Evolutionary conservation across 2,113 vertebrate genomes (phyloP), one percentile per base, ranked within the genome.

Genomic region (Neotragus moschatus): DNA sequence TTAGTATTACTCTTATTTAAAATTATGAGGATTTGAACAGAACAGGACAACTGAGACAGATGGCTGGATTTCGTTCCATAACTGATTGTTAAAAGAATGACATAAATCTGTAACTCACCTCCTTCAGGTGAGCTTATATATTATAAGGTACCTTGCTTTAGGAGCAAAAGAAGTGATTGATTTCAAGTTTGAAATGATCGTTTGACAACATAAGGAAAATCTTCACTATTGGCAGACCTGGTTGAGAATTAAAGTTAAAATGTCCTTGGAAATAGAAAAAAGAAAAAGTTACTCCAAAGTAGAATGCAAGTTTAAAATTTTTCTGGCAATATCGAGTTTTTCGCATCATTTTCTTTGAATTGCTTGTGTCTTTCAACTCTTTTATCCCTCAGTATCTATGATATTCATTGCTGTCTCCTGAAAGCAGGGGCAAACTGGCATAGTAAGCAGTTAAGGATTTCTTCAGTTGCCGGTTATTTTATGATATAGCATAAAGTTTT

Each of bases 401-500:
- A 15, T 36, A 28, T 16, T 94, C 60, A 19, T 60, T 88, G 81
- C 81, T 91, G 53, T 70, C 16, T 92, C 33, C 33, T 58, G 55
- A 92, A 77, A 94, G 56, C n/a, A 86, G 43, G 28, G 47, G 51
- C 73, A 80, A 39, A 55, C 7, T 90, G 87, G 79, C 84, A 49
- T 28, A 10, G 16, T 60, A 55, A 97, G 81, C 94, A 85, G 58
- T 85, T 95, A 53, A 70, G 33, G n/a, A 7, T 92, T 6, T 53
- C 91, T 95, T 92, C 23, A 63, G 58, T 51, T 88, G 63, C 93
- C 85, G 13, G 3, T 73, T 26, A 25, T 80, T 97, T 96, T 92
- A 84, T 81, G 77, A 96, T 45, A 15, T 39, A 88, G n/a, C 75
- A 39, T 94, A 97, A 94, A 94, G 36, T 84, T 53, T 81, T 93